Base-by-base conservation (phyloP, 2,888 invertebrate genomes). In the Villa cingulata region DNA sequence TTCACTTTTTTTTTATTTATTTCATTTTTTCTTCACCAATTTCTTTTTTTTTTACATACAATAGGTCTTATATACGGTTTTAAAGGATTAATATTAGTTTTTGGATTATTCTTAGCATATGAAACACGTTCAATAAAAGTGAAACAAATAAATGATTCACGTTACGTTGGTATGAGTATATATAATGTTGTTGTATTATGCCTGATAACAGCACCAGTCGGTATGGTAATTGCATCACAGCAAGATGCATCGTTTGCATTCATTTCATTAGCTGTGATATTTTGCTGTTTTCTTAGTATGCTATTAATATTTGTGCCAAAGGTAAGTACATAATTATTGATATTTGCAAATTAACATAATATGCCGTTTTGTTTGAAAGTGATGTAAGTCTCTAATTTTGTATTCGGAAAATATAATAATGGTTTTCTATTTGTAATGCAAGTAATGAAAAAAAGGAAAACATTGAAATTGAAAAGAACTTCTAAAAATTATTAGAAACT, bases 181-280 rank as follows among this genome's bases (percentile, higher is more conserved):
- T 99, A 98, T 76, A 98, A 98, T 70, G 96, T 98, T 57, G 96
- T 96, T 54, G 92, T 98, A 37, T 76, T 98, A 46, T 96, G 96
- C 68, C 75, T 97, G 59, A 96, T 99, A 68, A 97, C 97, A 10
- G 96, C 92, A 18, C 97, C 98, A 0, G 96, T 98, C 49, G 90
- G 92, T 39, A 80, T 97, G 73, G 94, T 98, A 56, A 96, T 98
- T 59, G 87, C 90, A 53, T 90, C 90, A 57, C 96, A 98, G 66
- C 95, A 96, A 67, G 94, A 97, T 68, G 96, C 97, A 41, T 89
- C 91, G 58, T 98, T 92, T 70, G 91, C 91, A 34, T 98, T 98
- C 70, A 89, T 96, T 46, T 86, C 96, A 9, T 75, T 95, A 48
- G 92, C 96, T 50, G 95, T 97, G 59, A 87, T 96, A 57, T 92